A percentile compares a stretch with the other conserved stretches of the same genome.
Conservation (phyloP, 2,888 invertebrate genomes). For the Clistopyga incitator region DNA sequence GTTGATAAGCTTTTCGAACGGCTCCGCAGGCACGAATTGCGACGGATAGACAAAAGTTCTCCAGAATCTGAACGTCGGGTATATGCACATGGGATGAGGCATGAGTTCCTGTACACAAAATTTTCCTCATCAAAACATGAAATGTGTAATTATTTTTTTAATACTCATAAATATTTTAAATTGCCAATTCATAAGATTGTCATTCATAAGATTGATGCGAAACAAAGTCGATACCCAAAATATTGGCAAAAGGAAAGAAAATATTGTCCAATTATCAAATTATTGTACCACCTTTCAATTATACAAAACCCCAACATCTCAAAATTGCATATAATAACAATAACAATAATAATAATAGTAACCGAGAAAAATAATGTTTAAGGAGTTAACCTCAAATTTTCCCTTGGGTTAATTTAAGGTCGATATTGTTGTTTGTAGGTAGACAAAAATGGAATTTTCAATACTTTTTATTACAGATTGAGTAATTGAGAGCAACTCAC, state of each 20-base stretch:
- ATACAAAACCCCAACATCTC: too few species aligned
- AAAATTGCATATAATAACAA: slow-evolving; percentile 4
- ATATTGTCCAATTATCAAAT: too few species aligned
- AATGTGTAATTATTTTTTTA: too few species aligned
- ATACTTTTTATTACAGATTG: not conserved
- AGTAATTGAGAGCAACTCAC: slow-evolving; percentile 75
- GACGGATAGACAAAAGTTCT: slow-evolving; percentile 79
- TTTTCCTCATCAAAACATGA: too few species aligned
- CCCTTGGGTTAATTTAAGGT: not conserved
- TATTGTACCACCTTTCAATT: too few species aligned
- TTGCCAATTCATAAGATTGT: too few species aligned
- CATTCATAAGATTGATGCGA: too few species aligned
- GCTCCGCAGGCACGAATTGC: slow-evolving; percentile 73
- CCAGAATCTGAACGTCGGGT: slow-evolving; percentile 74
- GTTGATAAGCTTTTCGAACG: slow-evolving; percentile 68
- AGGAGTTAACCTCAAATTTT: not conserved
- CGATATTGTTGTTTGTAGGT: not conserved
- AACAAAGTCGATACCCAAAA: too few species aligned
- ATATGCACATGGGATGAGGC: slow-evolving; percentile 76
- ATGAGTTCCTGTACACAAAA: slow-evolving; percentile 81
- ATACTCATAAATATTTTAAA: too few species aligned
- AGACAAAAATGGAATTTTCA: not conserved
- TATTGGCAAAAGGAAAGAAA: too few species aligned
- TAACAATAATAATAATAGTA: not conserved
- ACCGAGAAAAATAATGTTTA: not conserved